Conservation (phyloP, 2,888 invertebrate genomes). For the Bhutanitis thaidina region DNA sequence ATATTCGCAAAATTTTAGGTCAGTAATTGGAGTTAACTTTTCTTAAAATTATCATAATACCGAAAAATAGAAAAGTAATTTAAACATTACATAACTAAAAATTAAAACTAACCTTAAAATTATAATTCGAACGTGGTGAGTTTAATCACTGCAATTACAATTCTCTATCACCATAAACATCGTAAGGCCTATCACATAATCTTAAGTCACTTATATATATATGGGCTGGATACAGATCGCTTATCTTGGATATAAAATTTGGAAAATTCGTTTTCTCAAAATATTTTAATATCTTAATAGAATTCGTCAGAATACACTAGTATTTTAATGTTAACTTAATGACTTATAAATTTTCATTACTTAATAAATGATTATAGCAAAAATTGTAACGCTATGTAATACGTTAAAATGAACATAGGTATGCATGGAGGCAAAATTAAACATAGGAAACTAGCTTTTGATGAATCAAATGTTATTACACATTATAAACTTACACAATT, state of each 20-base stretch:
- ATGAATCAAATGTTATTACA: neutral
- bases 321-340: neutral
- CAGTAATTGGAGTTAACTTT: no score
- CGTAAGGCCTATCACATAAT: slow-evolving; percentile 30
- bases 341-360: neutral
- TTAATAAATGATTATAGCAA: slow-evolving; percentile 4
- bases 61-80: neutral
- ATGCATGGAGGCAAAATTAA: slow-evolving; percentile 13
- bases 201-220: slow-evolving; percentile 16
- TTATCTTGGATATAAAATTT: slow-evolving; percentile 18
- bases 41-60: no score
- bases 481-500: slow-evolving; percentile 2
- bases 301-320: slow-evolving; percentile 10
- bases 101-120: slow-evolving; percentile 27
- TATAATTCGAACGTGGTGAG: slow-evolving; percentile 69
- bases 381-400: slow-evolving; percentile 1
- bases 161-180: slow-evolving; percentile 29
- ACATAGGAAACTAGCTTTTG: slow-evolving; percentile 4
- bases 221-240: slow-evolving; percentile 19
- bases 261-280: slow-evolving; percentile 19
- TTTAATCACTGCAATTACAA: slow-evolving; percentile 50
- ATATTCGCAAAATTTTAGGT: slow-evolving; percentile 20
- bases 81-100: slow-evolving; percentile 25
- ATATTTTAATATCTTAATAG: slow-evolving; percentile 15
- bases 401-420: neutral